Percentiles rank a stretch among this genome's conserved stretches.
Conservation (phyloP, 2,888 invertebrate genomes). For the Cryptus armator region DNA sequence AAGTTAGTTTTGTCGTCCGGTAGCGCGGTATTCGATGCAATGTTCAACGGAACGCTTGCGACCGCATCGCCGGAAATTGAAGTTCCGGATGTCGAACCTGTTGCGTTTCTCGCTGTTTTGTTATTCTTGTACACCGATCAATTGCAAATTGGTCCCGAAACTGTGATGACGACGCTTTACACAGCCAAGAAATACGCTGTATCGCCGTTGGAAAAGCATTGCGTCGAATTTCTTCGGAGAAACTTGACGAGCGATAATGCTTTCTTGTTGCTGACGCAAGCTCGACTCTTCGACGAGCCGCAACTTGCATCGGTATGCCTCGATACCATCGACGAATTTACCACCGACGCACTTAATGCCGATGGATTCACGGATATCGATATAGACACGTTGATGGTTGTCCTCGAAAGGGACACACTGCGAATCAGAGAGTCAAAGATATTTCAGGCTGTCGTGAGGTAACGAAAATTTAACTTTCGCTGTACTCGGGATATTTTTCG, state of each 20-base stretch:
- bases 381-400: conserved; percentile 91
- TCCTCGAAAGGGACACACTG: conserved; percentile 92
- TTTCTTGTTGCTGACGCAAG: conserved; percentile 92
- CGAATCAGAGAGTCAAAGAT: conserved; percentile 92
- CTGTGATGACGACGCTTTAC: conserved; percentile 94
- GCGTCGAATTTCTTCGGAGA: conserved; percentile 91
- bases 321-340: conserved; percentile 94
- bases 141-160: conserved; percentile 93
- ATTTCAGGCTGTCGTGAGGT: conserved; percentile 90
- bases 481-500: conserved; percentile 4
- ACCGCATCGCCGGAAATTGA: conserved; percentile 91
- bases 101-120: conserved; percentile 91
- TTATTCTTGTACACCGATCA: conserved; percentile 93
- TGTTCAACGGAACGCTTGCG: conserved; percentile 93
- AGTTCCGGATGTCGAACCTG: conserved; percentile 93
- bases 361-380: conserved; percentile 94
- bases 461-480: conserved; percentile 46
- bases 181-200: conserved; percentile 96
- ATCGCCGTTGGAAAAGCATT: conserved; percentile 92
- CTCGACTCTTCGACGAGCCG: conserved; percentile 93
- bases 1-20: conserved; percentile 93
- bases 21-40: conserved; percentile 94
- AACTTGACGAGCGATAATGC: conserved; percentile 94
- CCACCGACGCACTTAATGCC: conserved; percentile 91
- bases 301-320: conserved; percentile 93